These are phyloP conservation scores for Acanthiza pusilla DNA, from an alignment of 2,797 vertebrate species.

Conservation along the genomic window DNA sequence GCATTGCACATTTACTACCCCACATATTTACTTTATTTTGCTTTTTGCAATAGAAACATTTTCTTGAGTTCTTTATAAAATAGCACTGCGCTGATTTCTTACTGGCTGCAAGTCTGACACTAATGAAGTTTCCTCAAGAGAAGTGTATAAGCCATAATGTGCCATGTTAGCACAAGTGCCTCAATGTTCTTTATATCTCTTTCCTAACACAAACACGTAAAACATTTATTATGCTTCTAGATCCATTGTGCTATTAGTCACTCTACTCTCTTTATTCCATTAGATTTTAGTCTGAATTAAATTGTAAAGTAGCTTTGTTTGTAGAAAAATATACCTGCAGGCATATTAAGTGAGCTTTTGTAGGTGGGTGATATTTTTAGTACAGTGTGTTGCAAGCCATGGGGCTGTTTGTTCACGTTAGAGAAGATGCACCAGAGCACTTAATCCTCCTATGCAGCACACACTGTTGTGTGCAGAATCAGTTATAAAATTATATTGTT, in stretches of 20 bases:
- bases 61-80: not conserved
- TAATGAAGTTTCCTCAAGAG: not conserved
- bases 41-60: not conserved
- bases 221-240: not conserved
- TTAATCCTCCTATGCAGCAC: not conserved
- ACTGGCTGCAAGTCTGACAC: not conserved
- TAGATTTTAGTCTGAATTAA: not conserved
- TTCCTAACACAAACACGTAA: not conserved
- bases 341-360: not conserved
- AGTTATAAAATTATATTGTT: not conserved
- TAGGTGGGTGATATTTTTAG: not conserved
- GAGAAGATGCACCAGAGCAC: not conserved
- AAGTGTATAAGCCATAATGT: not conserved
- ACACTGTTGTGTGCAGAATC: not conserved
- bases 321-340: not conserved
- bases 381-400: not conserved
- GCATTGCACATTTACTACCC: not conserved
- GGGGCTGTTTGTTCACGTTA: not conserved
- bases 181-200: not conserved
- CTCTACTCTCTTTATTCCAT: not conserved
- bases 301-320: not conserved
- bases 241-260: not conserved
- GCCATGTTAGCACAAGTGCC: not conserved
- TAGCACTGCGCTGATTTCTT: not conserved
- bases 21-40: not conserved